Conservation (phyloP, 1,140 invertebrate genomes). For the Ooceraea biroi region DNA sequence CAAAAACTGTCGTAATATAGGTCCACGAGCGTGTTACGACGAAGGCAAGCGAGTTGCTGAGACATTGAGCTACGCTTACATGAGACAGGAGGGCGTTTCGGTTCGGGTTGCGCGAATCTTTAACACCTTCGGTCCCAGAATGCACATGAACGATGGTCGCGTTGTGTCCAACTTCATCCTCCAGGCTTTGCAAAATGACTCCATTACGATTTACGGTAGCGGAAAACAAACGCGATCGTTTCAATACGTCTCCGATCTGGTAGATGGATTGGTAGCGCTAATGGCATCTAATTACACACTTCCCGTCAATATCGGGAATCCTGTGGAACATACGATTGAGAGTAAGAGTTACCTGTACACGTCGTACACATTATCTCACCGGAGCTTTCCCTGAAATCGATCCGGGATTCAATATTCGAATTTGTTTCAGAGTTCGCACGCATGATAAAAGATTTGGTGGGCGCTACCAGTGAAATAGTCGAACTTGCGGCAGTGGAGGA, state of each 20-base stretch:
- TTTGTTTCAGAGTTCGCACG: conserved; percentile 94
- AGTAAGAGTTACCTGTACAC: conserved; percentile 85
- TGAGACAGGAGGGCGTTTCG: conserved; percentile 97
- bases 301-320: conserved; percentile 99
- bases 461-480: conserved; percentile 94
- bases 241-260: conserved; percentile 98
- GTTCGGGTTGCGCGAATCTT: conserved; percentile 99
- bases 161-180: conserved; percentile 99
- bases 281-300: conserved; percentile 98
- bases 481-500: conserved; percentile 95
- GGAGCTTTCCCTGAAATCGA: no score
- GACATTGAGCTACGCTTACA: conserved; percentile 98
- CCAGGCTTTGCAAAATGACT: conserved; percentile 97
- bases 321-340: conserved; percentile 98
- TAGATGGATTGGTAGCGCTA: conserved; percentile 96
- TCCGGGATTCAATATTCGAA: conserved; percentile 43
- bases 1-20: conserved; percentile 82
- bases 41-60: conserved; percentile 99
- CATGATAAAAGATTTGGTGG: conserved; percentile 95
- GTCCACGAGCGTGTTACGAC: conserved; percentile 98
- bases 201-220: conserved; percentile 98
- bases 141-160: conserved; percentile 99
- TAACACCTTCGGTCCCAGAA: conserved; percentile 99
- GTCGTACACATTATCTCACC: not conserved
- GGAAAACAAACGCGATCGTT: conserved; percentile 99